Evolutionary conservation across 2,797 vertebrate genomes (phyloP).

Genomic region (Pantherophis alleghaniensis): DNA sequence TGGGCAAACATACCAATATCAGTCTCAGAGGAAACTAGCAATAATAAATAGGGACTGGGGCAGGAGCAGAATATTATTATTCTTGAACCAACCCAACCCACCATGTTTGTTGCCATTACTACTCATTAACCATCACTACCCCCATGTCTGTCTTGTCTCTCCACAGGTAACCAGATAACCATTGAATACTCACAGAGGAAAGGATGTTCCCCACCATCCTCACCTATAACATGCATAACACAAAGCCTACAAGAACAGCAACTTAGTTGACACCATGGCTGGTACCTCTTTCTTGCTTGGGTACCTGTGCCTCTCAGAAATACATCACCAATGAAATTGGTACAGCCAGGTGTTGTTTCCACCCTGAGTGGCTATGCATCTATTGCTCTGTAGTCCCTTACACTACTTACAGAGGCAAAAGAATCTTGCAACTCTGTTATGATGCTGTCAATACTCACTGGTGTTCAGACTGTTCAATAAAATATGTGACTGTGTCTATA

Average conservation of each 20-base stretch:
- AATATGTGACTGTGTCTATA: background rate
- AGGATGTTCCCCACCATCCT: background rate
- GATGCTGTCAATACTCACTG: background rate
- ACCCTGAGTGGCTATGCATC: background rate
- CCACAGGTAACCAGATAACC: slow-evolving; percentile 8
- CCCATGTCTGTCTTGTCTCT: slow-evolving; percentile 16
- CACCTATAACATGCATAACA: background rate
- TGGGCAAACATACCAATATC: background rate
- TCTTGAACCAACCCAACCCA: background rate
- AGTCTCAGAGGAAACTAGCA: background rate
- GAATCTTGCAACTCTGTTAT: background rate
- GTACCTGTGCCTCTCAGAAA: background rate
- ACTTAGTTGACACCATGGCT: background rate
- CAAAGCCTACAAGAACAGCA: background rate
- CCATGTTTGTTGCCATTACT: background rate
- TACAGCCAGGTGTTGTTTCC: no score
- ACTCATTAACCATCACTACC: background rate
- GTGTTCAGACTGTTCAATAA: background rate
- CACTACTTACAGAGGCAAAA: background rate
- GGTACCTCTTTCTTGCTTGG: background rate
- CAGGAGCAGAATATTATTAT: background rate
- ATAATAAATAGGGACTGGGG: background rate
- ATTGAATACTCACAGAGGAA: background rate
- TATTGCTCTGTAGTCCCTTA: background rate
- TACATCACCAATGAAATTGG: background rate